Evolutionary conservation across 2,113 vertebrate species (phyloP).

Genomic region (Cebus imitator): DNA sequence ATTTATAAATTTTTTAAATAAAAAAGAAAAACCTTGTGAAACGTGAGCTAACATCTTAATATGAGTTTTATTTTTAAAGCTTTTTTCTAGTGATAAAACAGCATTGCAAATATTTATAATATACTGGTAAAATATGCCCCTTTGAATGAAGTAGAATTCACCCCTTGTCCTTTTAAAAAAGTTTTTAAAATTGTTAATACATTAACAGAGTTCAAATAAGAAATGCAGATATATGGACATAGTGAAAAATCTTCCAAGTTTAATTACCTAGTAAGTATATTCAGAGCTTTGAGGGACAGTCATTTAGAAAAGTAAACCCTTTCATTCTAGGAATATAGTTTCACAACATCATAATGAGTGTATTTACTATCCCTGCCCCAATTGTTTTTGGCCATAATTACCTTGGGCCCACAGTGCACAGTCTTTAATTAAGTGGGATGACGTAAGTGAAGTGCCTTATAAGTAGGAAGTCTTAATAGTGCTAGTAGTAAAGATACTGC

Average conservation of each 20-base stretch:
- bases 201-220: conserved; percentile 42
- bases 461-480: background rate
- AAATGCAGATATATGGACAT: background rate
- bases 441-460: background rate
- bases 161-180: background rate
- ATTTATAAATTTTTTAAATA: too few species aligned
- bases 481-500: background rate
- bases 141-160: conserved; percentile 45
- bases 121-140: conserved; percentile 41
- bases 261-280: background rate
- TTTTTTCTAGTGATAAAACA: conserved; percentile 44
- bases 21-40: background rate
- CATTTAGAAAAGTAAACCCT: conserved; percentile 40
- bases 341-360: background rate
- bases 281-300: background rate
- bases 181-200: conserved; percentile 2
- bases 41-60: conserved; percentile 29
- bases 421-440: conserved; percentile 32
- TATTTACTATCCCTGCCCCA: background rate
- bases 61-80: background rate
- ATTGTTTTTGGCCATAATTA: background rate
- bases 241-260: conserved; percentile 13
- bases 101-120: conserved; percentile 43
- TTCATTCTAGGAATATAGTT: conserved; percentile 7
- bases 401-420: background rate